Percentiles rank a stretch among this genome's conserved stretches.
phyloP scores from a whole-genome alignment of 2,888 invertebrate species.

The Conomelus anceps region DNA sequence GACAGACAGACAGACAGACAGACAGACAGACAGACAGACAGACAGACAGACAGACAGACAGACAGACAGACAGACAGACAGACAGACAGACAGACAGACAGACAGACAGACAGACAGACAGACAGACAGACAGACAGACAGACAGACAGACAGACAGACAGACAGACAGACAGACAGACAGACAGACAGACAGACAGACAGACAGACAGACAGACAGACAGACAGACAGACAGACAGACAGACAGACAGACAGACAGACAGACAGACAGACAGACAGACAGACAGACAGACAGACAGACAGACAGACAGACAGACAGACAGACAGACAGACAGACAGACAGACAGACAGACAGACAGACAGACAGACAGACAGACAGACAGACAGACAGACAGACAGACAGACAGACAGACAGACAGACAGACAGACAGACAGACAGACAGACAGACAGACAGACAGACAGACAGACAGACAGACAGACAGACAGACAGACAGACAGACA shows the following conservation, averaged over 20 bases:
- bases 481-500: constrained; percentile 25
- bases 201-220: constrained; percentile 24
- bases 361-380: constrained; percentile 25
- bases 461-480: constrained; percentile 25
- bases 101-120: constrained; percentile 26
- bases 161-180: constrained; percentile 25
- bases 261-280: constrained; percentile 30
- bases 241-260: constrained; percentile 29
- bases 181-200: constrained; percentile 25
- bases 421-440: constrained; percentile 25
- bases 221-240: constrained; percentile 27
- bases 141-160: constrained; percentile 26
- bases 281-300: constrained; percentile 29
- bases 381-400: constrained; percentile 25
- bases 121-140: constrained; percentile 25
- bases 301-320: constrained; percentile 28
- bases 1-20: constrained; percentile 26
- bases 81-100: constrained; percentile 26
- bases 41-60: constrained; percentile 25
- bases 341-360: constrained; percentile 26
- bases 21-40: constrained; percentile 25
- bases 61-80: constrained; percentile 25
- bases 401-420: constrained; percentile 25
- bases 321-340: constrained; percentile 29
- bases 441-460: constrained; percentile 25